Evolutionary conservation across 1,140 invertebrate species (phyloP), one percentile per base, ranked within the genome.

Genomic region (Philopotamus ludificatus): DNA sequence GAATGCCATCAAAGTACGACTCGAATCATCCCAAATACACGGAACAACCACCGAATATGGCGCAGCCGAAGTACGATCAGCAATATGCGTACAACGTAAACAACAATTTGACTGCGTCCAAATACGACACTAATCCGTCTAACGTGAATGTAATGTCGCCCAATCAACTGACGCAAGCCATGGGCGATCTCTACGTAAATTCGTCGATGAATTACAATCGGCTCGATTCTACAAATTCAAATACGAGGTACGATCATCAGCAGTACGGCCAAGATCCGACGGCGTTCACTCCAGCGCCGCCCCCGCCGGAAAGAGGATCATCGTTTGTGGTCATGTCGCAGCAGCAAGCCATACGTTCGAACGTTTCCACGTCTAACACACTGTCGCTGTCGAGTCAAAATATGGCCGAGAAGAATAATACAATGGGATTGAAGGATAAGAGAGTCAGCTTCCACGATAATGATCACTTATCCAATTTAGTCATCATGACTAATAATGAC

Each of bases 321-420:
- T 92, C 89, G 57, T 92, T 90, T 75, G 85, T 89, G 0, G 84
- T 91, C 16, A 92, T 92, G 90, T 89, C 88, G 1, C 69, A 82
- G 67, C 74, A 83, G 71, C 78, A 75, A 65, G 79, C 77, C 1
- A 67, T 81, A 9, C 72, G 79, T 53, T 80, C 80, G 1, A 79
- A 79, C 51, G 75, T 68, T 59, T 76, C 79, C 28, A 77, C 73
- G 1, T 71, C 74, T 1, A 79, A 73, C 68, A 83, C 76, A 71
- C 75, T 73, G 21, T 70, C 75, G 55, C 66, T 75, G 23, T 68
- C 73, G 10, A 66, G 58, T 63, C 71, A 72, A 23, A 74, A 74
- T 61, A 22, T 28, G 1, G 62, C 41, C 25, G 16, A 23, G 0
- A 12, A 18, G 0, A 47, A 28, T 3, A 67, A 54, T 47, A 63